A percentile compares a stretch with the other conserved stretches of the same genome.
Evolutionary conservation across 2,888 invertebrate genomes (phyloP).

Genomic region (Nemotelus pantherinus): DNA sequence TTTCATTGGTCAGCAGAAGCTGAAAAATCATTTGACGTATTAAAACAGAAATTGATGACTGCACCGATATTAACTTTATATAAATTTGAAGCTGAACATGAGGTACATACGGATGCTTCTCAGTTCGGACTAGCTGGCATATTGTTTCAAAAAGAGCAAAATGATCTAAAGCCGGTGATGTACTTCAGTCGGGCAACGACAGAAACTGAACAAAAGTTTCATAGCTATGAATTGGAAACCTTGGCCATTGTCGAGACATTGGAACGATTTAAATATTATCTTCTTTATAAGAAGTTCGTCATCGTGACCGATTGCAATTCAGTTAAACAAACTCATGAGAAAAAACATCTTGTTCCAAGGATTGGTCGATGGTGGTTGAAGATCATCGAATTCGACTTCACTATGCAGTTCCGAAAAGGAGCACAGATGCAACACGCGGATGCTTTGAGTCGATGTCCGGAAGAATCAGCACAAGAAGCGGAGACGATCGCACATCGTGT

Average conservation of each 20-base stretch:
- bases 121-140: neutral
- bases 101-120: neutral
- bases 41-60: neutral
- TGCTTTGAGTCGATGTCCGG: neutral
- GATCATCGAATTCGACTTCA: no score
- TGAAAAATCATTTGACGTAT: neutral
- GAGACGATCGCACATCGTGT: no score
- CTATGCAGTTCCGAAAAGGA: no score
- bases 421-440: neutral
- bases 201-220: neutral
- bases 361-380: no score
- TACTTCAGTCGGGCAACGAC: slow-evolving; percentile 9
- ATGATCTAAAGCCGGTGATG: neutral
- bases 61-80: neutral
- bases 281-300: neutral
- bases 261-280: slow-evolving; percentile 13
- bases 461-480: neutral
- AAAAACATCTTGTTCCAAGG: no score
- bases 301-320: slow-evolving; percentile 19
- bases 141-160: slow-evolving; percentile 9
- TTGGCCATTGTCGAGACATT: neutral
- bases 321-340: no score
- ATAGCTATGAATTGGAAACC: slow-evolving; percentile 19
- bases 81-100: neutral
- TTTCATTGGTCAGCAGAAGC: slow-evolving; percentile 50